Base-by-base conservation (phyloP, 1,140 invertebrate species). In the Drosophila pallidifrons region DNA sequence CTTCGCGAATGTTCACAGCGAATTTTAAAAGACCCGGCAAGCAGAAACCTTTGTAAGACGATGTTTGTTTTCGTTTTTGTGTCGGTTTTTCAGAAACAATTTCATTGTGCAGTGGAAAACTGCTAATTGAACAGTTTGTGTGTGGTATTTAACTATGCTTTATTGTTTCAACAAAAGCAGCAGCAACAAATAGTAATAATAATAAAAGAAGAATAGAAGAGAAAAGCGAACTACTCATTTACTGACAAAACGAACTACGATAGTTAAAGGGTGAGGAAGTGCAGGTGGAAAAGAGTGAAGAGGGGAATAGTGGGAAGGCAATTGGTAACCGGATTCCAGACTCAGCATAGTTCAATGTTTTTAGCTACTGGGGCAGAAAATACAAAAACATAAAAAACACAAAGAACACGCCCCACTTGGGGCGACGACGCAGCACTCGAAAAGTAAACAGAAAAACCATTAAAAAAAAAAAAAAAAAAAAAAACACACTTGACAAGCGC, bases 391-490 rank as follows among this genome's bases (percentile, higher is more conserved):
- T 25, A 25, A 25, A 25, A 25, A 25, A 65, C 69, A 77, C 82
- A 77, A 69, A 77, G 79, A 82, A 81, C 75, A 85, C 75, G 78
- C 82, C 77, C 81, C 51, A 73, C 52, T 75, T 75, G 80, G 70
- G 20, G 20, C 20, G 20, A 20, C 79, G 65, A 75, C 77, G 64
- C 74, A 25, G 30, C 49, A 16, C 51, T 71, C 54, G 74, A 83
- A 80, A 82, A 79, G 77, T 85, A 75, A 82, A 82, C 77, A 80
- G 66, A 87, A 88, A 87, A 88, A 75, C 75, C 82, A 87, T 87
- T 87, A 87, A 77, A 75, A 77, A 75, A 57, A 79, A 77, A 77
- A 3, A 20, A 20, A 20, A 20, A 20, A 20, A 20, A 20, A 25
- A 25, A 25, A 25, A 25, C 75, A 13, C 61, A 82, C 80, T 83